Evolutionary conservation across 1,140 invertebrate genomes (phyloP), one percentile per base, ranked within the genome.

Genomic region (Monomorium pharaonis): DNA sequence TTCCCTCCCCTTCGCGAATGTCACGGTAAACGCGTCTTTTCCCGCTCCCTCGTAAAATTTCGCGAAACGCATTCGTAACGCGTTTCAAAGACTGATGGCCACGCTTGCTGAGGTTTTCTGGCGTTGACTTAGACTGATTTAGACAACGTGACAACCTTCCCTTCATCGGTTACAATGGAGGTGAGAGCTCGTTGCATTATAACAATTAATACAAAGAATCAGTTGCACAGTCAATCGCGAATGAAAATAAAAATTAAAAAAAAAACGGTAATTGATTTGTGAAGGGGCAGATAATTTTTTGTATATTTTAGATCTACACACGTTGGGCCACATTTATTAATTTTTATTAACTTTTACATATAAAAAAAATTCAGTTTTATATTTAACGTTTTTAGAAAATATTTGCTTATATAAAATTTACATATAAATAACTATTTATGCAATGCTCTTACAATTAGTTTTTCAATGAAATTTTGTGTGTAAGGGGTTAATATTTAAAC

Each of bases 141-240:
- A 9, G 77, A 72, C 77, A 27, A 49, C 33, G 47, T 5, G 10
- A n/a, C 10, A 27, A 27, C 37, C 12, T 58, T 1, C 33, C 4
- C 56, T 12, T 51, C 10, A n/a, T 33, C 42, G 18, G 9, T 51
- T 70, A 70, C 30, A 69, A 92, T 92, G 91, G 90, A 92, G 91
- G 91, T 92, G 65, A 91, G 77, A 72, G 18, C 37, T 69, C n/a
- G 9, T 76, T 74, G 5, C n/a, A 51, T 4, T n/a, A n/a, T n/a
- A n/a, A n/a, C n/a, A n/a, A n/a, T n/a, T n/a, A 37, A 3, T 7
- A 37, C 37, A 37, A 7, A 37, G 37, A 33, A 33, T 37, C 37
- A 37, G 2, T 7, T 37, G 37, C 37, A 37, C 37, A 0, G 7
- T 37, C 37, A 37, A 6, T 37, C 37, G 4, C 37, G 37, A 37